phyloP scores from a whole-genome alignment of 2,113 vertebrate genomes.

The Onychorhynchus coronatus region DNA sequence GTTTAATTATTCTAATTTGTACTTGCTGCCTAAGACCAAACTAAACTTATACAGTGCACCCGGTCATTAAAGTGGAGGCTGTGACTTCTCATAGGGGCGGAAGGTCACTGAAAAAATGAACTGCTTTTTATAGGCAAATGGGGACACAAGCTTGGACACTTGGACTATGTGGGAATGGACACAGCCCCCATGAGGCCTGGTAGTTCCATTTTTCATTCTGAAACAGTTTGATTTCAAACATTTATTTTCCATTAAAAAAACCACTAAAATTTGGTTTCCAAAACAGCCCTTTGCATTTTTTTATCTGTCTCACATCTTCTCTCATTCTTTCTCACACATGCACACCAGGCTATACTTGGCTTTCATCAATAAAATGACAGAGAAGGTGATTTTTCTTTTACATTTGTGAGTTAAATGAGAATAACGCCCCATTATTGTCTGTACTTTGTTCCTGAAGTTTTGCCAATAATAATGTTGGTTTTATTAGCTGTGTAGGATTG shows the following conservation, averaged over 20 bases:
- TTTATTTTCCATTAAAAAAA: neutral
- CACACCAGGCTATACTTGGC: neutral
- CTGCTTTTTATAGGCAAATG: neutral
- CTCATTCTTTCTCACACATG: neutral
- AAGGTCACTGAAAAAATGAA: neutral
- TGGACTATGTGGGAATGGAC: neutral
- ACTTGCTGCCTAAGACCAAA: neutral
- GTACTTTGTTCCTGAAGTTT: neutral
- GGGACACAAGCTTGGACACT: neutral
- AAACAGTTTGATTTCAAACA: neutral
- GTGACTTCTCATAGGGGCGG: neutral
- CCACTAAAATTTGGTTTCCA: neutral
- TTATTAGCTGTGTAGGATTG: neutral
- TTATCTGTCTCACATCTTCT: neutral
- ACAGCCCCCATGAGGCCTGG: neutral
- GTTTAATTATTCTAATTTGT: neutral
- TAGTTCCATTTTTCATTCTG: neutral
- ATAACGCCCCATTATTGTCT: neutral
- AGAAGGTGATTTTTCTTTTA: neutral
- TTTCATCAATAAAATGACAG: neutral
- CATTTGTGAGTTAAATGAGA: conserved; percentile 6
- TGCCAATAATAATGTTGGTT: conserved; percentile 19
- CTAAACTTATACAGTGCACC: neutral
- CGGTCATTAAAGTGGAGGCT: neutral
- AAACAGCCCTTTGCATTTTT: neutral